Evolutionary conservation across 30 jellyfish, hydroid and myxozoan species (phyloP).

Genomic region (Morbakka virulenta): DNA sequence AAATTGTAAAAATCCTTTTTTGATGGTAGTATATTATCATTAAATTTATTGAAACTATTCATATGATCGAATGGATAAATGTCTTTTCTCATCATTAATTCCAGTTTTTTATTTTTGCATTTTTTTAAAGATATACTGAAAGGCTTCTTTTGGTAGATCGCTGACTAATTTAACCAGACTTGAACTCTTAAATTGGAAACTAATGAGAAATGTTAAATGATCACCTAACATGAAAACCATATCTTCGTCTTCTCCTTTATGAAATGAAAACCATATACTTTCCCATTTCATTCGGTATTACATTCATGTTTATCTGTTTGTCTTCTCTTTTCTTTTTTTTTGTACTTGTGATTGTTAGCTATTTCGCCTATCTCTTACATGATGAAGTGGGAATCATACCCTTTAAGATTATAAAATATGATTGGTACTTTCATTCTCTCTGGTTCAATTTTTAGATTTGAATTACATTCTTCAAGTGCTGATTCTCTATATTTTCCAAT

Average conservation of each 20-base stretch:
- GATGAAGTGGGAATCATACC: conserved; percentile 44
- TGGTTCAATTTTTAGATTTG: conserved; percentile 18
- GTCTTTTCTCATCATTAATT: no score
- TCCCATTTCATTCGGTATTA: no score
- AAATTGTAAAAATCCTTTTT: no score
- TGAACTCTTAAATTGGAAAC: conserved; percentile 32
- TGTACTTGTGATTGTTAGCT: no score
- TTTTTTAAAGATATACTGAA: background rate
- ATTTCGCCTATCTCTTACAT: conserved; percentile 49
- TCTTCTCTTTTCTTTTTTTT: no score
- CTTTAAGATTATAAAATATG: conserved; percentile 48
- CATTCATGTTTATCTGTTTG: no score
- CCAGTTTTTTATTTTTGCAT: background rate
- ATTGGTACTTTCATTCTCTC: conserved; percentile 44
- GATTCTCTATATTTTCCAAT: conserved; percentile 54
- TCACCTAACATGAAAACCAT: conserved; percentile 33
- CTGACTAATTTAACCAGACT: conserved; percentile 27
- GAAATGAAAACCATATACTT: conserved; percentile 8
- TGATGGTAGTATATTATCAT: conserved; percentile 28
- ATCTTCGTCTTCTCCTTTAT: conserved; percentile 32
- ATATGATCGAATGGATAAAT: conserved; percentile 54
- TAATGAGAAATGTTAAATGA: conserved; percentile 31
- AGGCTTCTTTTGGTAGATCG: no score
- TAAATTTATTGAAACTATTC: conserved; percentile 25
- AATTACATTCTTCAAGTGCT: conserved; percentile 44